Conservation (phyloP, 2,113 vertebrate genomes). For the Megaceryle maxima region DNA sequence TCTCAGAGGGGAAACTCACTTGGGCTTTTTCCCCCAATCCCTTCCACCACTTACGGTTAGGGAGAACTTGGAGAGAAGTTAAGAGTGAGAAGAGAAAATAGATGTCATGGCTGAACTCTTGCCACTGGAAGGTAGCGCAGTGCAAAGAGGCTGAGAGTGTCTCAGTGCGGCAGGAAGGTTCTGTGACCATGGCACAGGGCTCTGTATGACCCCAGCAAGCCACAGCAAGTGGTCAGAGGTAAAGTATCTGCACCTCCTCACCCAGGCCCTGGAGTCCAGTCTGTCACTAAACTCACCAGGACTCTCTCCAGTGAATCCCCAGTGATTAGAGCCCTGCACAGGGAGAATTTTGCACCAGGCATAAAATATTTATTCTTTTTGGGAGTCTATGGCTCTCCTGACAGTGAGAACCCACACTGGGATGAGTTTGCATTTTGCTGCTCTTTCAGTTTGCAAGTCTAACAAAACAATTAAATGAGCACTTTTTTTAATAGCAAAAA, state of each 20-base stretch:
- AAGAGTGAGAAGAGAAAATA: not conserved
- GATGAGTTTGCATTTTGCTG: not conserved
- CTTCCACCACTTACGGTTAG: not conserved
- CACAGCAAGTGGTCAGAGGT: not conserved
- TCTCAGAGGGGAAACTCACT: not conserved
- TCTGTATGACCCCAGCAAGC: not conserved
- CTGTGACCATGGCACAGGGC: not conserved
- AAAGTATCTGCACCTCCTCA: not conserved
- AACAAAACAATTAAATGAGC: not conserved
- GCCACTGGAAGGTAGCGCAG: not conserved
- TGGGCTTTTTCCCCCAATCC: not conserved
- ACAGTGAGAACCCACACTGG: not conserved
- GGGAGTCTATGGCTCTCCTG: not conserved
- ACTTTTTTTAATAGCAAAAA: not conserved
- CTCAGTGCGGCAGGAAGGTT: not conserved
- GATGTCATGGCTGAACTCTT: accelerated
- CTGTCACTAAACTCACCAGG: accelerated
- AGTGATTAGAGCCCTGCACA: not conserved
- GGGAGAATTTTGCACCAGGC: not conserved
- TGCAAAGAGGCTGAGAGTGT: not conserved
- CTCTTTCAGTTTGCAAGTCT: not conserved
- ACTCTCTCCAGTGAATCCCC: not conserved
- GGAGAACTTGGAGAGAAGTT: not conserved
- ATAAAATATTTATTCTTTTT: accelerated
- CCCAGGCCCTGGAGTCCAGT: not conserved